phyloP scores from a whole-genome alignment of 2,888 invertebrate genomes.

The Rhagium mordax region DNA sequence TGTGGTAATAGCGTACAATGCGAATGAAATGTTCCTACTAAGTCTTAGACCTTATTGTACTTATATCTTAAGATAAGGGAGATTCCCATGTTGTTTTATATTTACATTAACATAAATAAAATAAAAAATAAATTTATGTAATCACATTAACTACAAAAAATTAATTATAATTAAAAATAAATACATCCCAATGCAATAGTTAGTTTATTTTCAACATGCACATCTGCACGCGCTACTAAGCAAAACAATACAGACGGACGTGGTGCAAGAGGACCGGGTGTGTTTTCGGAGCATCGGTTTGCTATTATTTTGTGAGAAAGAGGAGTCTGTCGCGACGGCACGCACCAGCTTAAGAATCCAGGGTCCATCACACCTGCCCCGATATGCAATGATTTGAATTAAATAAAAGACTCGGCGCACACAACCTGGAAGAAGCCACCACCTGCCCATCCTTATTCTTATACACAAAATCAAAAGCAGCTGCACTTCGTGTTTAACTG shows the following conservation, averaged over 20 bases:
- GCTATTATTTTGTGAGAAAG: not conserved
- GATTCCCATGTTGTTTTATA: too few species aligned
- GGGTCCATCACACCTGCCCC: slow-evolving; percentile 25
- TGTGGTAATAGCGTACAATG: too few species aligned
- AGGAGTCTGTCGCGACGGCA: slow-evolving; percentile 23
- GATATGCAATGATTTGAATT: slow-evolving; percentile 28
- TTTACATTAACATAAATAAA: too few species aligned
- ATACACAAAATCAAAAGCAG: slow-evolving; percentile 23
- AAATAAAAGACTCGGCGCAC: slow-evolving; percentile 20
- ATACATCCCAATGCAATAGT: not conserved
- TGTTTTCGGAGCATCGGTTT: not conserved
- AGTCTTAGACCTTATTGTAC: too few species aligned
- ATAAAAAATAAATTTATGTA: too few species aligned
- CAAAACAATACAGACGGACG: not conserved
- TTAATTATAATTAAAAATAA: too few species aligned
- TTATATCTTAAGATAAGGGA: too few species aligned
- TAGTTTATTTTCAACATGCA: not conserved
- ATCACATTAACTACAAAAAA: too few species aligned
- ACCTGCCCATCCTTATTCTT: slow-evolving; percentile 23
- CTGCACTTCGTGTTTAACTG: slow-evolving; percentile 7
- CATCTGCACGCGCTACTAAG: not conserved
- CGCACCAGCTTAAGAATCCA: slow-evolving; percentile 12
- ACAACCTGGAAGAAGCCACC: slow-evolving; percentile 21
- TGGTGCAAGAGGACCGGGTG: not conserved
- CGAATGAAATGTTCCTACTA: too few species aligned